Percentiles rank a stretch among this genome's conserved stretches.
Conservation (phyloP, 2,113 vertebrate species). For the Pitta sordida region DNA sequence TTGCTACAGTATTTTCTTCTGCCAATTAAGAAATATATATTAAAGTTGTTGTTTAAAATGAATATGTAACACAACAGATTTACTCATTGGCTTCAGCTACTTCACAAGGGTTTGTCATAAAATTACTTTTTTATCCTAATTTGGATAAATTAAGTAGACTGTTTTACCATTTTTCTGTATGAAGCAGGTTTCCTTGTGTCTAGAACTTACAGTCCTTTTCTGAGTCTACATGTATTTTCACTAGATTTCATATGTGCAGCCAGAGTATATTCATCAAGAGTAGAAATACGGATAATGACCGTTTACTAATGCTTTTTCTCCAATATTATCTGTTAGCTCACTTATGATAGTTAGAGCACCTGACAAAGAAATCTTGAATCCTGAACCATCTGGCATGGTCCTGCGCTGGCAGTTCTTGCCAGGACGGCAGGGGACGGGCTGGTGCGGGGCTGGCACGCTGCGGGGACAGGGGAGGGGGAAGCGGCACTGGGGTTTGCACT, state of each 20-base stretch:
- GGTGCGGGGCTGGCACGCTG: no score
- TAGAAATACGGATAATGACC: neutral
- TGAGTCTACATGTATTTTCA: neutral
- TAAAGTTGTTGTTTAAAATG: neutral
- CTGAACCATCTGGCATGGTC: no score
- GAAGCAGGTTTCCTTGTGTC: neutral
- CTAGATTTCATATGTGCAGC: neutral
- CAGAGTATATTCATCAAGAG: neutral
- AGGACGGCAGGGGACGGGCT: no score
- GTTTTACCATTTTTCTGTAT: neutral
- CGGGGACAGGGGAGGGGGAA: no score
- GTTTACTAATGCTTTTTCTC: neutral
- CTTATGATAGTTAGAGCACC: neutral
- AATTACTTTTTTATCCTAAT: neutral
- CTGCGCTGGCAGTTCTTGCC: no score
- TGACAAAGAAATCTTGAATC: no score
- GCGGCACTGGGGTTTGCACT: no score
- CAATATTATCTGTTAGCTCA: neutral
- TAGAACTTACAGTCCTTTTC: neutral
- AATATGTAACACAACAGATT: neutral
- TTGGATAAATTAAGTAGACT: neutral
- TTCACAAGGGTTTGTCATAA: neutral
- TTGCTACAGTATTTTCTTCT: neutral
- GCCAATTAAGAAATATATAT: neutral
- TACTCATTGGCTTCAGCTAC: accelerated